Evolutionary conservation across 2,888 invertebrate species (phyloP).

Genomic region (Endotricha flammealis): DNA sequence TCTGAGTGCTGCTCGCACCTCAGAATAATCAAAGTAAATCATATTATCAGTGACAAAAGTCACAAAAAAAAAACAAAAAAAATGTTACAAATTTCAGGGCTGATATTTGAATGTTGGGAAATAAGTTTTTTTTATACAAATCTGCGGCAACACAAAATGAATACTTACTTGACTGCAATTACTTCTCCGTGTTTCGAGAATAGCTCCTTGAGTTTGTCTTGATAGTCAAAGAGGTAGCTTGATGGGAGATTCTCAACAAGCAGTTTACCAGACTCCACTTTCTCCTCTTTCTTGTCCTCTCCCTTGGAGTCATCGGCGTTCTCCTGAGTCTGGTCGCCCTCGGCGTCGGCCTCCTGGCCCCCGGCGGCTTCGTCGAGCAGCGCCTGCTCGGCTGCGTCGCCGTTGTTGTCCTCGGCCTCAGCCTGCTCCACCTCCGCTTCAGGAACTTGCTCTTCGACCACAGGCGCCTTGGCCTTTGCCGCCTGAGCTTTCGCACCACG

Average conservation of each 20-base stretch:
- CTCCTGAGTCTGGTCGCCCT: conserved; percentile 37
- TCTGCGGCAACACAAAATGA: conserved; percentile 7
- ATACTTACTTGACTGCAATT: conserved; percentile 60
- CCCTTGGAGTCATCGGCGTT: conserved; percentile 36
- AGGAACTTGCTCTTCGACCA: conserved; percentile 41
- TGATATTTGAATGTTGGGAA: conserved; percentile 76
- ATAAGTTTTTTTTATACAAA: conserved; percentile 27
- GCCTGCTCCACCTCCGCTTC: conserved; percentile 39
- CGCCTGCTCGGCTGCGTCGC: conserved; percentile 43
- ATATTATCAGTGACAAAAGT: conserved; percentile 13
- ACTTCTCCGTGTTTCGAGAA: conserved; percentile 71
- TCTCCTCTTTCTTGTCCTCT: conserved; percentile 60
- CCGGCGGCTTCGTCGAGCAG: conserved; percentile 38
- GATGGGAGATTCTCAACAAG: conserved; percentile 69
- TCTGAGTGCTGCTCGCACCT: conserved; percentile 50
- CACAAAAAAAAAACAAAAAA: conserved; percentile 21
- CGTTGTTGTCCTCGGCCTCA: conserved; percentile 57
- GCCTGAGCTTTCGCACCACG: conserved; percentile 65
- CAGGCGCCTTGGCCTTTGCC: conserved; percentile 51
- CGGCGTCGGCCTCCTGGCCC: conserved; percentile 22
- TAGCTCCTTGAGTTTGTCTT: conserved; percentile 70
- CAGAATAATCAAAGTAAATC: conserved; percentile 36
- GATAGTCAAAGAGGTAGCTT: conserved; percentile 69
- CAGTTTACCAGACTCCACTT: conserved; percentile 72
- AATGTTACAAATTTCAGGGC: conserved; percentile 42